Percentiles rank a stretch among this genome's conserved stretches.
Evolutionary conservation across 2,888 invertebrate genomes (phyloP).

Genomic region (Cenopis cana): DNA sequence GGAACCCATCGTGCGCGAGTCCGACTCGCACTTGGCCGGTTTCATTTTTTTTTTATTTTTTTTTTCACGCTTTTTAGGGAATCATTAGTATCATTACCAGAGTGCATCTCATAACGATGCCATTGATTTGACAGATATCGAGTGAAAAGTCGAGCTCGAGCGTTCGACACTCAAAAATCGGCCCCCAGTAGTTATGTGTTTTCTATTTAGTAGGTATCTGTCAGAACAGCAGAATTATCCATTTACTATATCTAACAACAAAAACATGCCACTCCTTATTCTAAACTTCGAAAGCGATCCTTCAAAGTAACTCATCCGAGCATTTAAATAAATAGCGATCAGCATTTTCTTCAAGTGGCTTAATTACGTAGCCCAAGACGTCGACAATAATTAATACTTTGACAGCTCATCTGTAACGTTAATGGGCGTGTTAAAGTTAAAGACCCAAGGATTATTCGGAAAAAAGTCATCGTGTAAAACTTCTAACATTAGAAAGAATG

Average conservation of each 20-base stretch:
- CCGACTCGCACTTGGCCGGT: no score
- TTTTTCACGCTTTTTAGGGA: no score
- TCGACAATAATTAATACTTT: slow-evolving; percentile 7
- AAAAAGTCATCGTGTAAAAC: slow-evolving; percentile 8
- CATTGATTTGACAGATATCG: no score
- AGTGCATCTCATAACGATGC: no score
- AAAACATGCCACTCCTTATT: neutral
- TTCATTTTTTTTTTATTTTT: no score
- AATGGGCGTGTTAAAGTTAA: slow-evolving; percentile 3
- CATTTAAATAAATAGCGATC: slow-evolving; percentile 6
- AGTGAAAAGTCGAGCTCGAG: no score
- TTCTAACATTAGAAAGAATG: slow-evolving; percentile 1
- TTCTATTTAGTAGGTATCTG: no score
- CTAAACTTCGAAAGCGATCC: neutral
- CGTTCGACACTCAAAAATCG: no score
- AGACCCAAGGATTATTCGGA: neutral
- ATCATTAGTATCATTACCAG: no score
- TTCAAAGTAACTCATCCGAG: neutral
- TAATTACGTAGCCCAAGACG: neutral
- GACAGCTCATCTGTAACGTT: slow-evolving; percentile 7
- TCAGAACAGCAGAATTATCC: no score
- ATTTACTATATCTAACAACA: neutral
- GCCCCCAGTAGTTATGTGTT: no score
- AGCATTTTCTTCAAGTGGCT: neutral
- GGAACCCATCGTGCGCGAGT: no score